phyloP scores from a whole-genome alignment of 2,888 invertebrate genomes.

The Subacronicta megacephala region DNA sequence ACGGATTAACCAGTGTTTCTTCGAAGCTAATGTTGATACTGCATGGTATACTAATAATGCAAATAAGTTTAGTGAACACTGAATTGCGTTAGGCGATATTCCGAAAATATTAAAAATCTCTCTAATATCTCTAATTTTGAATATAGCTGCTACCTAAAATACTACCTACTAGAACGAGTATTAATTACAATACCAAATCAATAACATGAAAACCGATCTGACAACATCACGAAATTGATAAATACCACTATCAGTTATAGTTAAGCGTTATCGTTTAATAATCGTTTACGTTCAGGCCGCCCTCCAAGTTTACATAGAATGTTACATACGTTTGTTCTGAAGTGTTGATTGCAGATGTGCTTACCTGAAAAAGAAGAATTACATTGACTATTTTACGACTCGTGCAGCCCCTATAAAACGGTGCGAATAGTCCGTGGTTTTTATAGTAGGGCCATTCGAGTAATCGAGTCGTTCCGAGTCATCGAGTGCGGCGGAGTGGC shows the following conservation, averaged over 20 bases:
- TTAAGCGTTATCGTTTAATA: slow-evolving; percentile 20
- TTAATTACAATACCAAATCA: no score
- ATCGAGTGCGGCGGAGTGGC: slow-evolving; percentile 49
- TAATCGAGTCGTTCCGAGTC: slow-evolving; percentile 42
- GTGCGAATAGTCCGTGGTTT: slow-evolving; percentile 16
- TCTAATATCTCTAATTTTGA: no score
- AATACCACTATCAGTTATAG: slow-evolving; percentile 18
- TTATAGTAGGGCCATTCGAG: slow-evolving; percentile 25
- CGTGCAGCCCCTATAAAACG: slow-evolving; percentile 21
- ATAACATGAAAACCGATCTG: no score
- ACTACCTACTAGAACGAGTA: no score
- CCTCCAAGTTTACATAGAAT: slow-evolving; percentile 31
- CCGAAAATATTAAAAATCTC: no score
- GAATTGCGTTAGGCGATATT: no score
- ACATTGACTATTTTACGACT: slow-evolving; percentile 13
- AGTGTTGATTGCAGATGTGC: slow-evolving; percentile 27
- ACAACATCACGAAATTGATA: slow-evolving; percentile 25
- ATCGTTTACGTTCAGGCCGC: slow-evolving; percentile 42
- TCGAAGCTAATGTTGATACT: no score
- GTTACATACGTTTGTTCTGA: slow-evolving; percentile 47
- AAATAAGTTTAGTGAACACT: no score
- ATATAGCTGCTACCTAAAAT: no score
- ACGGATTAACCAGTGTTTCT: no score
- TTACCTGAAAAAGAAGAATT: slow-evolving; percentile 53
- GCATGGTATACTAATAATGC: no score